Base-by-base conservation (phyloP, 2,113 vertebrate species). In the Rhipidura dahli region DNA sequence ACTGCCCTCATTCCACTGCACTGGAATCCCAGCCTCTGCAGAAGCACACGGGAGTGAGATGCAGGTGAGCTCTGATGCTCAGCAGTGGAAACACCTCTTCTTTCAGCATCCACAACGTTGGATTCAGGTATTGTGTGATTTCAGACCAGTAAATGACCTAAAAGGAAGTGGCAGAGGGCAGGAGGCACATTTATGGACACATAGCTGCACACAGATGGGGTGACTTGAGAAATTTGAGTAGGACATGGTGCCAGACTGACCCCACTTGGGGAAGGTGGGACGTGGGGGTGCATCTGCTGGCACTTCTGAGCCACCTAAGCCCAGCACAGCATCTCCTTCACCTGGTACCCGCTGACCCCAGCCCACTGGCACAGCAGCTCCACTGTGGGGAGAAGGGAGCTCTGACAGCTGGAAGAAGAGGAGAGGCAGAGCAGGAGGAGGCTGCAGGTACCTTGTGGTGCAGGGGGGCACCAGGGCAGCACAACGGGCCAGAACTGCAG, bases 171-270 rank as follows among this genome's bases (percentile, higher is more conserved):
- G 65, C 45, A 87, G 65, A 54, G 54, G 57, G n/a, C 70, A 78
- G 57, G 21, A 64, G 21, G 40, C 23, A 42, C 47, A 13, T 17
- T 75, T 27, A 11, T 1, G 4, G 60, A 30, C 6, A 6, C 12
- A 69, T 0, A 54, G 59, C 23, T 59, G 70, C 53, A 30, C 13
- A 2, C 0, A 6, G 39, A 1, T 20, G 16, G 21, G 56, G 54
- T 22, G 42, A 50, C 6, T 0, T 16, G 33, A 65, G 66, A 44
- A 22, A 61, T 40, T 1, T 21, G 53, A 59, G 23, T 1, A 31
- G 33, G 51, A 21, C 0, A 1, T 4, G 54, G 42, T 57, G 40
- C 42, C 45, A 37, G 35, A 13, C 14, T 49, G 61, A 40, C 20
- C 35, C 71, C 35, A 2, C 20, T n/a, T 13, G 51, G 54, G 60